Base-by-base conservation (phyloP, 2,888 invertebrate genomes). In the Metacarcinus magister region DNA sequence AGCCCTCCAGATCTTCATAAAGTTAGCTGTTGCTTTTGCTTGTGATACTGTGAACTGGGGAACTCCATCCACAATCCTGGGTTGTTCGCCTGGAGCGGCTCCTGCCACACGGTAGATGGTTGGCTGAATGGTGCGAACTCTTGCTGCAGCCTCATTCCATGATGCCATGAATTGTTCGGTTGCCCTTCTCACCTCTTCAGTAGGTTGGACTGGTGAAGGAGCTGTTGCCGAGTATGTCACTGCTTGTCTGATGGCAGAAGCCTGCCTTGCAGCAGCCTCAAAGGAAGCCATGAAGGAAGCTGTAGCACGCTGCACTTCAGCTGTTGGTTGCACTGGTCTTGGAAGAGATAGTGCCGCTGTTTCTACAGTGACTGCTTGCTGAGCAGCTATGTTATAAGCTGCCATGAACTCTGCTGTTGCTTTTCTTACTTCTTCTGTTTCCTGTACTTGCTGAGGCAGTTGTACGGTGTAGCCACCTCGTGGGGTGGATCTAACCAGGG, bases 1-100 rank as follows among this genome's bases (percentile, higher is more conserved):
- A 92, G 95, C 95, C 46, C 93, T 94, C 95, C 95, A 96, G 28
- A 54, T 67, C 94, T 91, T 96, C 94, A 75, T 96, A 60, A 96
- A 96, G 5, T 96, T 94, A 43, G 95, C 94, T 13, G 96, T 94
- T 13, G 94, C 96, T 43, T 28, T 54, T 44, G 94, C 93, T 10
- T 44, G 43, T 39, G 67, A 32, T n/a, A 75, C 13, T 43, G 96
- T 96, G 48, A 96, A 94, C 60, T 94, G 96, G 23, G 96, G 96
- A 94, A 93, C 94, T 43, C 93, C 93, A 87, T 39, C 92, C 32
- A 92, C 91, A 82, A 87, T 44, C 44, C 60, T 67, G 7, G 94
- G 92, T n/a, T 46, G 23, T 23, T 2, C 94, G 23, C 94, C 13
- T 10, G 91, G 32, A 67, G 94, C 82, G 16, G 96, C 90, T 60